phyloP scores from a whole-genome alignment of 2,113 vertebrate species.

The Actenoides lindsayi region DNA sequence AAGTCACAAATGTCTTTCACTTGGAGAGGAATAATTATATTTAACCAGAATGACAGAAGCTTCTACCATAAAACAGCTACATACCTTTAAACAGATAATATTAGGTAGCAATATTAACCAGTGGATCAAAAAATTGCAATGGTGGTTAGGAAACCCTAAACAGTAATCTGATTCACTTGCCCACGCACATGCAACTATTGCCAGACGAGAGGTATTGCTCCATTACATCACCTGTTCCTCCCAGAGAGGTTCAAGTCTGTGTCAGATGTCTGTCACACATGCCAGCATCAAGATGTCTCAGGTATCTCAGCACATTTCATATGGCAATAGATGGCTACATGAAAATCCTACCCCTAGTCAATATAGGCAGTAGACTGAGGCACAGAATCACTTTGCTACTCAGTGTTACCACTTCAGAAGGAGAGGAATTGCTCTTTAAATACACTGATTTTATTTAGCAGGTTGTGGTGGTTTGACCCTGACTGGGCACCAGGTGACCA shows the following conservation, averaged over 20 bases:
- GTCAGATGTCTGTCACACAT: not conserved
- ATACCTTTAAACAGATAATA: not conserved
- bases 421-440: not conserved
- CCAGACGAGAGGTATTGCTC: not conserved
- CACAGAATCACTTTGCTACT: not conserved
- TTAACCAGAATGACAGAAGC: not conserved
- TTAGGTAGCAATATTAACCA: not conserved
- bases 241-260: not conserved
- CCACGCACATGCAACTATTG: not conserved
- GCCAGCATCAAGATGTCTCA: accelerated
- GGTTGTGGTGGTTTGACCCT: not conserved
- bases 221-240: no score
- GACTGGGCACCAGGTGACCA: no score
- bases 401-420: not conserved
- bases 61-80: not conserved
- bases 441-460: not conserved
- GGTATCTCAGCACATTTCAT: not conserved
- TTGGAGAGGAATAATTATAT: not conserved
- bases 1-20: not conserved
- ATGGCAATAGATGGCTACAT: accelerated
- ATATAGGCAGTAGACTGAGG: not conserved
- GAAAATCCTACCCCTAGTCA: not conserved
- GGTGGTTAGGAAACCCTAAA: not conserved
- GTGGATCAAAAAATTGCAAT: not conserved
- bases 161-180: not conserved